phyloP scores from a whole-genome alignment of 1,140 invertebrate genomes.

The Eubasilissa regina region DNA sequence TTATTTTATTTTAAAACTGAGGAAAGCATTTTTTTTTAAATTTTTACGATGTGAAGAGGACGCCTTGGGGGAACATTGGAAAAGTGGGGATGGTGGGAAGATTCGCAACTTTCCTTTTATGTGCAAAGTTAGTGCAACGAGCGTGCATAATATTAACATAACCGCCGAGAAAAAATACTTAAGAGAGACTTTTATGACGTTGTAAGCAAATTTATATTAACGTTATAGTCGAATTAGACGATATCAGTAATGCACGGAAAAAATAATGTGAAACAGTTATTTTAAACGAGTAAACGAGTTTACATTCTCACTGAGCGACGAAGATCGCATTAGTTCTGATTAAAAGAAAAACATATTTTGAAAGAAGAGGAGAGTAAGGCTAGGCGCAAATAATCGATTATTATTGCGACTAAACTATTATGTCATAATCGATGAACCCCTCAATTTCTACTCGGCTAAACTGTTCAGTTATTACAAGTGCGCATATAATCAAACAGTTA shows the following conservation, averaged over 20 bases:
- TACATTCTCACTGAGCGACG: no score
- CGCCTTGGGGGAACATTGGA: background rate
- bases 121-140: constrained; percentile 43
- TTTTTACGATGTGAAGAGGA: background rate
- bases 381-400: no score
- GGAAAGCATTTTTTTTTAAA: no score
- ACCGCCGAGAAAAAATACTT: constrained; percentile 41
- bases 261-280: background rate
- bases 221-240: constrained; percentile 19
- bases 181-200: constrained; percentile 52
- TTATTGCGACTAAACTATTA: no score
- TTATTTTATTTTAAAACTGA: no score
- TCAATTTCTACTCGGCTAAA: no score
- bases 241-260: constrained; percentile 5
- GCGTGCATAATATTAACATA: constrained; percentile 55
- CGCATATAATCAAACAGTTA: no score
- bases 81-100: background rate
- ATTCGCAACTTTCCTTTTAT: constrained; percentile 42
- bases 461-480: no score
- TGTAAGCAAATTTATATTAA: constrained; percentile 57
- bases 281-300: background rate
- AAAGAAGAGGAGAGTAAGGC: background rate
- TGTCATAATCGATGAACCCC: no score
- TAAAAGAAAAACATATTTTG: background rate
- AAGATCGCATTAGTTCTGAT: background rate